Base-by-base conservation (phyloP, 2,113 vertebrate species). In the Polypterus senegalus region DNA sequence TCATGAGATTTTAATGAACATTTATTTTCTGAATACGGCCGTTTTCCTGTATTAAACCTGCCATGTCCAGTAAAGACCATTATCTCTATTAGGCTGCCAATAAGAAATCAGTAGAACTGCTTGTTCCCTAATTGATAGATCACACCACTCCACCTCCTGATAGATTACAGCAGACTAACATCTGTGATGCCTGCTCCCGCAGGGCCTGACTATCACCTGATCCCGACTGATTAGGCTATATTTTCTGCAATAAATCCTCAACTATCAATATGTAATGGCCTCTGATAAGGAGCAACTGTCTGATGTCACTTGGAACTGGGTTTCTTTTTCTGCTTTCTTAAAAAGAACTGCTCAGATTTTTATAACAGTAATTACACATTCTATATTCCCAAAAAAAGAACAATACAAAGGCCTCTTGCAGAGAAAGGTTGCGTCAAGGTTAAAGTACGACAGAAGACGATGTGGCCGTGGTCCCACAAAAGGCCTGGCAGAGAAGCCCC, bases 41-140 rank as follows among this genome's bases (percentile, higher is more conserved):
- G 59, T 60, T 80, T 77, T 76, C 76, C 77, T 76, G 67, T 73
- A 46, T 74, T 65, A 62, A 66, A 70, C 76, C 78, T 73, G 68
- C 64, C 74, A 77, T 81, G 79, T 70, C 83, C 86, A 81, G 76
- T 73, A 83, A 84, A 84, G 82, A 74, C 84, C 82, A 86, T 87
- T 85, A 87, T 82, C 76, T 81, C 82, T 83, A 82, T 86, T 81
- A 86, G 77, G 70, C 76, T 83, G 83, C 81, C 82, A 77, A 83
- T 82, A 88, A 77, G 70, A 76, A 77, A 81, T 81, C 80, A 78
- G 73, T 59, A 71, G 79, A 83, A 87, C 81, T 79, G 81, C 84
- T 79, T 83, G 80, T 81, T 86, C 74, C 67, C 83, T 89, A 89
- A 90, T 87, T 89, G 88, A 89, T 73, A 71, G 65, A 83, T 83